Conservation (phyloP, 2,797 vertebrate genomes). For the Pantherophis alleghaniensis region DNA sequence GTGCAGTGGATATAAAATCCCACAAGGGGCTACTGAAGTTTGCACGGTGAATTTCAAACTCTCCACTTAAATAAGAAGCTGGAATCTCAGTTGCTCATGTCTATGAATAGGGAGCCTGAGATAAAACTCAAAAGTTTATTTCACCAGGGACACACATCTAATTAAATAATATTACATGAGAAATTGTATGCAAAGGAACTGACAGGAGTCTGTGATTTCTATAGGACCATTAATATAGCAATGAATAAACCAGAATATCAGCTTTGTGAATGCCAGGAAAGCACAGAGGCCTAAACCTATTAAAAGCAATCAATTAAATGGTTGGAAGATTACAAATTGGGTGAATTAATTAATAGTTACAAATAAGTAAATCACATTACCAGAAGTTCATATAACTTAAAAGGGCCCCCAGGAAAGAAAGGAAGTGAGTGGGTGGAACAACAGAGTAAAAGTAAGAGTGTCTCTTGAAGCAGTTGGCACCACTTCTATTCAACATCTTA, state of each 20-base stretch:
- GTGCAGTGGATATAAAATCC: neutral
- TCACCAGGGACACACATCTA: conserved; percentile 1
- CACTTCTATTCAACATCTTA: neutral
- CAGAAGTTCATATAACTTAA: conserved; percentile 1
- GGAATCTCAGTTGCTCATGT: neutral
- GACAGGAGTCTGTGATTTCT: neutral
- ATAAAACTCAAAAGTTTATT: neutral
- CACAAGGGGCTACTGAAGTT: neutral
- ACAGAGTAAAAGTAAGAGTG: neutral
- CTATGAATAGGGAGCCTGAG: neutral
- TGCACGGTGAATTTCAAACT: neutral
- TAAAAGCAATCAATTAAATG: conserved; percentile 60
- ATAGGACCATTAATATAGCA: conserved; percentile 22
- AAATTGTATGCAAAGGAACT: neutral
- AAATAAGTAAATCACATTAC: conserved; percentile 55
- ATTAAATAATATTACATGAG: neutral
- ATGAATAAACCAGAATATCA: conserved; percentile 36
- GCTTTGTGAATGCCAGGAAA: conserved; percentile 50
- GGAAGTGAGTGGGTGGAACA: neutral
- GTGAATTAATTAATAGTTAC: conserved; percentile 49
- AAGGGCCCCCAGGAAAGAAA: conserved; percentile 33
- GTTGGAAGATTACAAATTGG: conserved; percentile 46
- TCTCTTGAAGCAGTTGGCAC: neutral
- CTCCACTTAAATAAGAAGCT: neutral
- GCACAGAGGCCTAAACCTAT: conserved; percentile 55